These are phyloP conservation scores for Clytia hemisphaerica DNA, from an alignment of 30 jellyfish, hydroid and myxozoan species.

Conservation along the genomic window DNA sequence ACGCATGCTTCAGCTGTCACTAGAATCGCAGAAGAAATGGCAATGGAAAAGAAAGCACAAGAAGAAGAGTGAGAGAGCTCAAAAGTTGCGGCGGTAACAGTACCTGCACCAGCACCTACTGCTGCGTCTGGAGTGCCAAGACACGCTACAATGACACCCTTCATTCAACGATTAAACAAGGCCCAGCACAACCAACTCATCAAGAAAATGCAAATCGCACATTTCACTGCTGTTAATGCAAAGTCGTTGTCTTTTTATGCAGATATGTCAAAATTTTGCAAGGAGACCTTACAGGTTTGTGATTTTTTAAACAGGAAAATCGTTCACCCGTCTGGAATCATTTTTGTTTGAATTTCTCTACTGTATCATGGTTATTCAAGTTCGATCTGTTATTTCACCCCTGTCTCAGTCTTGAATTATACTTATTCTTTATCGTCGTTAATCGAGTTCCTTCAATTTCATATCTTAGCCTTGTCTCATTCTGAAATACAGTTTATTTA, in stretches of 20 bases:
- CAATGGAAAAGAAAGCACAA: neutral
- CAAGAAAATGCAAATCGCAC: constrained; percentile 3
- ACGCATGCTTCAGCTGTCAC: neutral
- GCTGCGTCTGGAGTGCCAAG: constrained; percentile 3
- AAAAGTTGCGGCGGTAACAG: too few species aligned
- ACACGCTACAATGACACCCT: neutral
- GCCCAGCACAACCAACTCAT: neutral
- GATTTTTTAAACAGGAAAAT: too few species aligned
- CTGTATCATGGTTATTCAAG: too few species aligned
- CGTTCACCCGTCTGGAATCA: too few species aligned
- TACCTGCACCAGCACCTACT: neutral
- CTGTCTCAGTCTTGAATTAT: too few species aligned
- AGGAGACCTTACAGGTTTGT: neutral
- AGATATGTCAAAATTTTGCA: neutral
- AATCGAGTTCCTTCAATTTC: too few species aligned
- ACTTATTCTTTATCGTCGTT: too few species aligned
- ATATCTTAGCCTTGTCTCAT: too few species aligned
- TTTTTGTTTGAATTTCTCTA: too few species aligned
- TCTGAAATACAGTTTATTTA: too few species aligned
- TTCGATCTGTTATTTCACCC: too few species aligned
- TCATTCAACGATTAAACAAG: neutral
- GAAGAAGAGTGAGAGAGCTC: too few species aligned
- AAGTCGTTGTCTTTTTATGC: constrained; percentile 4
- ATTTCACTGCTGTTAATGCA: constrained; percentile 1
- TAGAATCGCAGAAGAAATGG: neutral